Conservation (phyloP, 2,113 vertebrate species). For the Hippocampus mohnikei region DNA sequence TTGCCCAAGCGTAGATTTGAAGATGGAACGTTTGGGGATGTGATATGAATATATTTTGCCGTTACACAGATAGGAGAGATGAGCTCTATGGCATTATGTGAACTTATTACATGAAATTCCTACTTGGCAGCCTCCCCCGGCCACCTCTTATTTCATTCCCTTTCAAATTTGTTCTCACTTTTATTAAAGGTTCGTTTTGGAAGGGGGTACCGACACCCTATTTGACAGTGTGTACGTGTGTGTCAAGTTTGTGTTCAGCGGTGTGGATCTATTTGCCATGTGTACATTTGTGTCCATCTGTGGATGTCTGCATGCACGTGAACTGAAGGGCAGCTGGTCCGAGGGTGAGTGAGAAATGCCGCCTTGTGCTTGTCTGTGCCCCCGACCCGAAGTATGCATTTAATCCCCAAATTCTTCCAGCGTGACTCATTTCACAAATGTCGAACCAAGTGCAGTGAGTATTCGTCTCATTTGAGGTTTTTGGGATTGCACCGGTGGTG, state of each 20-base stretch:
- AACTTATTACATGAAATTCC: not conserved
- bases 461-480: no score
- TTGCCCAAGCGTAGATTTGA: no score
- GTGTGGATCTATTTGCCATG: not conserved
- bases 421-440: not conserved
- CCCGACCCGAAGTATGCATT: slow-evolving; percentile 8
- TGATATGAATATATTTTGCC: not conserved
- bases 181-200: not conserved
- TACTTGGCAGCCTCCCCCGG: not conserved
- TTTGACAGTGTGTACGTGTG: slow-evolving; percentile 17
- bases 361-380: slow-evolving; percentile 14
- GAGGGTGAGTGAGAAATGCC: slow-evolving; percentile 33
- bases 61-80: not conserved
- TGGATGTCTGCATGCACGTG: slow-evolving; percentile 8
- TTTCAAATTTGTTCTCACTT: not conserved
- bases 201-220: not conserved
- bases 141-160: not conserved
- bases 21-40: no score
- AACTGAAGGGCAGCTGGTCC: slow-evolving; percentile 38
- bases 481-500: no score
- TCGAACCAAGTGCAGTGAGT: not conserved
- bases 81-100: not conserved
- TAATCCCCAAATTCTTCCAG: not conserved
- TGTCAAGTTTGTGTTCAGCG: not conserved
- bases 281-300: slow-evolving; percentile 1